Base-by-base conservation (phyloP, 2,113 vertebrate genomes). In the Macquaria australasica region DNA sequence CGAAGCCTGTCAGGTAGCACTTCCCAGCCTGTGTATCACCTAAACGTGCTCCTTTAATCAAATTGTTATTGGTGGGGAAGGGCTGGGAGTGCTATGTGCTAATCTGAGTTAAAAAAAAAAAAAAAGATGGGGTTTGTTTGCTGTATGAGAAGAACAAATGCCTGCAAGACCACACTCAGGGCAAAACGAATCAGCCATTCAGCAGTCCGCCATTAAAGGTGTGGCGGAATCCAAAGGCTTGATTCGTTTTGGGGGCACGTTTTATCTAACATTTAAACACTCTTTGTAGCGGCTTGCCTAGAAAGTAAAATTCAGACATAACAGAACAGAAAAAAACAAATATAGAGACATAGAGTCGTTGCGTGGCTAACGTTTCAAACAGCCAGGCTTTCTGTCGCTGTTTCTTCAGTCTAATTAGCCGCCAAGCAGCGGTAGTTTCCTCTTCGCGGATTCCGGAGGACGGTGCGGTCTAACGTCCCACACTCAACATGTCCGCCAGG, bases 401-500 rank as follows among this genome's bases (percentile, higher is more conserved):
- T n/a, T n/a, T n/a, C n/a, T n/a, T n/a, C 39, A n/a, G n/a, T 10
- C n/a, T 45, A 59, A 20, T 70, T 69, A 45, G 6, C 50, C 21
- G 6, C 18, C 15, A 39, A 12, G n/a, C 28, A 9, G 14, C 18
- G 20, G 7, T 41, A 16, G 25, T 56, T 62, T 45, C 53, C 51
- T 37, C 10, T 59, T 23, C 11, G n/a, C 16, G 21, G 20, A 60
- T 53, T 55, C 63, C n/a, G 45, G 37, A 25, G 68, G 45, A 28
- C 16, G 41, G 25, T n/a, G 20, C 50, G 28, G 60, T 58, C 8
- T n/a, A 3, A 8, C 37, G 45, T 45, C 67, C 84, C 91, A 85
- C 94, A 91, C 88, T 63, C 94, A 94, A 94, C 8, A 95, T 95
- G 95, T 89, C 94, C 85, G 90, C 80, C 73, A 37, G 21, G 50